Percentiles rank a stretch among this genome's conserved stretches.
Evolutionary conservation across 2,888 invertebrate species (phyloP).

Genomic region (Heliconius ismenius): DNA sequence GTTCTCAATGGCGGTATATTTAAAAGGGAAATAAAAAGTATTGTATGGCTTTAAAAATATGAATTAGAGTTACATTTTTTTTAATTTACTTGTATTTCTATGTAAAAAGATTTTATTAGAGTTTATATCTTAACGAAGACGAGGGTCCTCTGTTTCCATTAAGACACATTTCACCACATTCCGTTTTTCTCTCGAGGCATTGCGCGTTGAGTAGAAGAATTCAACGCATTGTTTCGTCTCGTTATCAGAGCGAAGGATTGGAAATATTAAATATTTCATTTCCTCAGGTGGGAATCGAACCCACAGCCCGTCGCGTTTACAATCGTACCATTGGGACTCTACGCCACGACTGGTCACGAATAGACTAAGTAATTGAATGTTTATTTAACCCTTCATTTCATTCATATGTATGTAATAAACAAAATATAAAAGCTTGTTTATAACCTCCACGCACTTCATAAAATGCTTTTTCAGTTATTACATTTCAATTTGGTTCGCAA

Average conservation of each 20-base stretch:
- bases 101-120: too few relatives aligned
- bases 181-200: too few relatives aligned
- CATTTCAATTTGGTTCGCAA: conserved; percentile 15
- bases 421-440: background rate
- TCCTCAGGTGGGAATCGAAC: too few relatives aligned
- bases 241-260: too few relatives aligned
- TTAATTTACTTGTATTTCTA: background rate
- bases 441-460: background rate
- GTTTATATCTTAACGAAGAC: too few relatives aligned
- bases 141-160: too few relatives aligned
- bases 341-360: background rate
- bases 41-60: conserved; percentile 9
- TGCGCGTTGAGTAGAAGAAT: too few relatives aligned
- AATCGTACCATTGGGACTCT: too few relatives aligned
- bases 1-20: background rate
- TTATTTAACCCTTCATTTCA: background rate
- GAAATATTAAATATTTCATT: too few relatives aligned
- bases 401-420: background rate
- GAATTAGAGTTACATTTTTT: background rate
- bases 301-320: too few relatives aligned
- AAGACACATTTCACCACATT: too few relatives aligned
- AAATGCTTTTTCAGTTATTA: conserved; percentile 12
- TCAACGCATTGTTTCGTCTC: too few relatives aligned
- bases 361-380: background rate
- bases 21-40: conserved; percentile 13